A percentile compares a stretch with the other conserved stretches of the same genome.
Evolutionary conservation across 2,888 invertebrate species (phyloP).

Genomic region (Mesopsocus fuscifrons): DNA sequence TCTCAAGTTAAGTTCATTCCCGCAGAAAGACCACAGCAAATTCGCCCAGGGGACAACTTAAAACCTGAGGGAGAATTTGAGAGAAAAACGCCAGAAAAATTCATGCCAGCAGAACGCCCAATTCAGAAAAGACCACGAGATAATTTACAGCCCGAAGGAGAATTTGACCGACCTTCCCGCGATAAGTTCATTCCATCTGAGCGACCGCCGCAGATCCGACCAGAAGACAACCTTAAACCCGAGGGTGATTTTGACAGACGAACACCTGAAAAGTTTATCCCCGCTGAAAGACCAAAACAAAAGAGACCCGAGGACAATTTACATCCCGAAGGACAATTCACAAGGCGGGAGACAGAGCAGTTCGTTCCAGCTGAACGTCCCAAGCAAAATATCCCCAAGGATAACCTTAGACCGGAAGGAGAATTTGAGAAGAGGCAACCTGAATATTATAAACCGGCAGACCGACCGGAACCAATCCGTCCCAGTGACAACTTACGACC

Average conservation of each 20-base stretch:
- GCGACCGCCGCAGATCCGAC: slow-evolving; percentile 17
- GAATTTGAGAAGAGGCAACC: slow-evolving; percentile 19
- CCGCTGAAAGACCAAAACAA: slow-evolving; percentile 16
- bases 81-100: slow-evolving; percentile 19
- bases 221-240: slow-evolving; percentile 26
- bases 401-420: slow-evolving; percentile 30
- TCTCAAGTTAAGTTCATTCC: slow-evolving; percentile 20
- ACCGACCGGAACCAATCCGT: slow-evolving; percentile 19
- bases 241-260: slow-evolving; percentile 26
- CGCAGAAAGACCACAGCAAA: slow-evolving; percentile 5
- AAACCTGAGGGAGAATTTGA: slow-evolving; percentile 22
- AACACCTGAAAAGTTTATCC: slow-evolving; percentile 15
- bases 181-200: slow-evolving; percentile 15
- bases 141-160: slow-evolving; percentile 20
- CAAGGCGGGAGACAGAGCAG: slow-evolving; percentile 23
- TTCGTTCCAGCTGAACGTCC: slow-evolving; percentile 22
- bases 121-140: slow-evolving; percentile 15
- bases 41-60: neutral
- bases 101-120: slow-evolving; percentile 9
- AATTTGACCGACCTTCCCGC: slow-evolving; percentile 18
- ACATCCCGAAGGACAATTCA: slow-evolving; percentile 21
- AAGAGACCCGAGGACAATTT: slow-evolving; percentile 26
- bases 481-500: slow-evolving; percentile 28
- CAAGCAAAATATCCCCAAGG: slow-evolving; percentile 27
- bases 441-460: slow-evolving; percentile 19